Base-by-base conservation (phyloP, 1,140 invertebrate genomes). In the Orussus abietinus region DNA sequence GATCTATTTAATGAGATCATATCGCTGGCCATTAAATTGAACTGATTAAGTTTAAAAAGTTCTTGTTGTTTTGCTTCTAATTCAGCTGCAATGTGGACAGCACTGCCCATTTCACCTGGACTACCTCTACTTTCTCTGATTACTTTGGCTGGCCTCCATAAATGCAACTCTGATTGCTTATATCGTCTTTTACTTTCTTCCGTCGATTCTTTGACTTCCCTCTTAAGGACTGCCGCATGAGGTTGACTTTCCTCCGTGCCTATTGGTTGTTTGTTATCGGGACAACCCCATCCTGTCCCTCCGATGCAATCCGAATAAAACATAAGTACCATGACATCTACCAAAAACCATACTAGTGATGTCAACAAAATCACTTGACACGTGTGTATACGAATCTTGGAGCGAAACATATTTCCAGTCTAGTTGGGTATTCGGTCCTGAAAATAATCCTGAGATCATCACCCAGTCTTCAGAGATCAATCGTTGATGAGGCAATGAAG, bases 11-110 rank as follows among this genome's bases (percentile, higher is more conserved):
- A 69, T 21, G 94, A 93, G 53, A 99, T 98, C 80, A 92, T 88
- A 74, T 99, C 95, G 71, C 92, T 97, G 31, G 95, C 96, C 64
- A 98, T 73, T 47, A 99, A 76, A 76, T 99, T 99, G 74, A 99
- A 99, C 75, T 99, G 94, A 77, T 98, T 97, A 48, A 94, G 79
- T 69, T 96, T 95, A 70, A 98, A 98, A 64, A 93, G 92, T 55
- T 96, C 91, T 74, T 95, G 87, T 78, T 94, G 91, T 19, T 90
- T 69, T 31, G 82, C 82, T 58, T 96, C 88, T 64, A 88, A 81
- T 13, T 91, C 85, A 3, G 84, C 72, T 17, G 90, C 84, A 55
- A 96, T 88, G 46, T 84, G 81, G 4, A 98, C 94, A 18, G 90
- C 82, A 63, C 86, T 86, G 25, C 83, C 95, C 78, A 88, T 78